Evolutionary conservation across 2,888 invertebrate genomes (phyloP).

Genomic region (Agrotis puta): DNA sequence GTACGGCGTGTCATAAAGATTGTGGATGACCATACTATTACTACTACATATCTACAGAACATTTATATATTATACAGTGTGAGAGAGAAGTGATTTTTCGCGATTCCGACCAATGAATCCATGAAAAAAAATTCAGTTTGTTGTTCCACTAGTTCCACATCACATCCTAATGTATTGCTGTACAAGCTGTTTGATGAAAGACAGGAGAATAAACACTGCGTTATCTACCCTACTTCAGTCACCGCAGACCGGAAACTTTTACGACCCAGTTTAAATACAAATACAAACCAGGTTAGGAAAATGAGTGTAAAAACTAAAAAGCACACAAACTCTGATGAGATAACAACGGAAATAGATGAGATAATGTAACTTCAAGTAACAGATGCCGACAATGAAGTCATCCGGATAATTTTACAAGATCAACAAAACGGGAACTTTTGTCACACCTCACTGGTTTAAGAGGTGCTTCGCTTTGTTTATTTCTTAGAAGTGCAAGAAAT

Average conservation of each 20-base stretch:
- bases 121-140: no score
- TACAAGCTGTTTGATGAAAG: slow-evolving; percentile 26
- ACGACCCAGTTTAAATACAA: slow-evolving; percentile 47
- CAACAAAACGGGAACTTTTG: slow-evolving; percentile 70
- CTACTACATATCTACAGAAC: no score
- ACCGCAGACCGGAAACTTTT: slow-evolving; percentile 49
- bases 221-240: slow-evolving; percentile 15
- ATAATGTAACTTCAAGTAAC: slow-evolving; percentile 77
- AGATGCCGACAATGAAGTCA: slow-evolving; percentile 71
- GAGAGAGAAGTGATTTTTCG: no score
- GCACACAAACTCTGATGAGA: slow-evolving; percentile 72
- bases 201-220: slow-evolving; percentile 29
- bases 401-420: slow-evolving; percentile 73
- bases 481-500: slow-evolving; percentile 61
- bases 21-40: no score
- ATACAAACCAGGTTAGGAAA: slow-evolving; percentile 46
- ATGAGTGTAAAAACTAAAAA: slow-evolving; percentile 47
- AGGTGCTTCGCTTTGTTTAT: slow-evolving; percentile 62
- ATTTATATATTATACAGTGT: no score
- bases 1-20: no score
- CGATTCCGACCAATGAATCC: no score
- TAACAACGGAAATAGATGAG: slow-evolving; percentile 78
- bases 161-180: no score
- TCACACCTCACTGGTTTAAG: slow-evolving; percentile 65
- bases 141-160: no score